These are phyloP conservation scores for Drosophila kambysellisi DNA, from an alignment of 2,888 invertebrate genomes.

Conservation along the genomic window DNA sequence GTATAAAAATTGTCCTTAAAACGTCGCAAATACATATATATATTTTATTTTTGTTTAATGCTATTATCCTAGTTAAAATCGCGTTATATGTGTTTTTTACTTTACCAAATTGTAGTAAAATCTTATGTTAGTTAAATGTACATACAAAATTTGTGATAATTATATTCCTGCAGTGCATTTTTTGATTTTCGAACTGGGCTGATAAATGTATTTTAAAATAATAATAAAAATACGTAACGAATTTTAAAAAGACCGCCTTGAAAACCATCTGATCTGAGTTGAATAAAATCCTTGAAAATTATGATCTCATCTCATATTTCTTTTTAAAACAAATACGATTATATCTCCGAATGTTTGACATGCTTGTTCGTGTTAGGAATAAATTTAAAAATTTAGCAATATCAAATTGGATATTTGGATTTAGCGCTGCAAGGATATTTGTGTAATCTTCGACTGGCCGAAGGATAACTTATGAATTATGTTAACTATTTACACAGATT, in stretches of 20 bases:
- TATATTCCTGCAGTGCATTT: constrained; percentile 22
- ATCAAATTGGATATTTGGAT: background rate
- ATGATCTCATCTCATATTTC: background rate
- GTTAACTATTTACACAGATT: constrained; percentile 50
- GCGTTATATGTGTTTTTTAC: constrained; percentile 19
- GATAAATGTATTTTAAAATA: background rate
- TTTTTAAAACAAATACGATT: constrained; percentile 2
- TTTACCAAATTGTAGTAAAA: constrained; percentile 42
- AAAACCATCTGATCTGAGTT: background rate
- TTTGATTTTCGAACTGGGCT: constrained; percentile 4
- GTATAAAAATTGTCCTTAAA: constrained; percentile 55
- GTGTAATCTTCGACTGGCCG: constrained; percentile 41
- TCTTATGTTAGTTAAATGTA: constrained; percentile 42
- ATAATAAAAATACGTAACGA: background rate
- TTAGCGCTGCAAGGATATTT: constrained; percentile 25
- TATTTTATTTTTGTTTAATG: constrained; percentile 16
- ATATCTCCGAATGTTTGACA: constrained; percentile 7
- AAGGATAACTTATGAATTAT: constrained; percentile 44
- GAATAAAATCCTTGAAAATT: background rate
- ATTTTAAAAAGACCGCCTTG: background rate
- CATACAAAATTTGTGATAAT: constrained; percentile 27
- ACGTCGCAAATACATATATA: constrained; percentile 23
- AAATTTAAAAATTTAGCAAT: background rate
- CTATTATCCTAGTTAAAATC: constrained; percentile 55
- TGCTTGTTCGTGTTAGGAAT: background rate